These are phyloP conservation scores for Yponomeuta plumbellus DNA, from an alignment of 2,888 invertebrate species.

Conservation along the genomic window DNA sequence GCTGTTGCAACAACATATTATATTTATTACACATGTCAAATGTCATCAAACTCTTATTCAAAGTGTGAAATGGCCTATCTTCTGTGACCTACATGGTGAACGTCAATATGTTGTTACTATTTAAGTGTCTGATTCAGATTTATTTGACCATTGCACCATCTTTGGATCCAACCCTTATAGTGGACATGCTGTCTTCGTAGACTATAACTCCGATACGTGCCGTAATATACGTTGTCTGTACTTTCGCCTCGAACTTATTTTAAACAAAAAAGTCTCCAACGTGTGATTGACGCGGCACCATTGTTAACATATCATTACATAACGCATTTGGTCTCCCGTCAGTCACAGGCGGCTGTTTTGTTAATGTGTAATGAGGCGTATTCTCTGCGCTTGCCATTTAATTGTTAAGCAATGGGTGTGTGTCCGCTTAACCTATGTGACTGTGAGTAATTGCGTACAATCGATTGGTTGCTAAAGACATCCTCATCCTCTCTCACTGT, in stretches of 20 bases:
- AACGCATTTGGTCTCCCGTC: constrained; percentile 65
- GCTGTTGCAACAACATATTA: neutral
- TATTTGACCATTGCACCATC: neutral
- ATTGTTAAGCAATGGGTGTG: constrained; percentile 60
- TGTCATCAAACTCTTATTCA: neutral
- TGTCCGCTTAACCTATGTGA: constrained; percentile 57
- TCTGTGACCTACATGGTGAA: neutral
- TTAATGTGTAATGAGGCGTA: constrained; percentile 70
- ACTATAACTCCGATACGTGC: neutral
- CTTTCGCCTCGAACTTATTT: constrained; percentile 73
- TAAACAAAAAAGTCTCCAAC: constrained; percentile 63
- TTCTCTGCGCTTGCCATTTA: constrained; percentile 69
- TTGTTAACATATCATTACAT: constrained; percentile 63
- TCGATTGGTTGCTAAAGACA: neutral
- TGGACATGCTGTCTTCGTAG: neutral
- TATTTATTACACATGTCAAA: neutral
- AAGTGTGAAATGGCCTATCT: neutral
- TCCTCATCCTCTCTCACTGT: neutral
- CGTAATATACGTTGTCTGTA: constrained; percentile 26
- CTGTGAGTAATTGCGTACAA: neutral
- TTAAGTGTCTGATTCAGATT: neutral
- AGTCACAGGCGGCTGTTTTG: constrained; percentile 63
- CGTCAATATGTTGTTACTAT: neutral
- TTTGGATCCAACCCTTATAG: neutral
- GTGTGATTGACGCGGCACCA: constrained; percentile 59